A percentile compares a stretch with the other conserved stretches of the same genome.
Conservation (phyloP, 2,888 invertebrate genomes). For the Acronicta alni region DNA sequence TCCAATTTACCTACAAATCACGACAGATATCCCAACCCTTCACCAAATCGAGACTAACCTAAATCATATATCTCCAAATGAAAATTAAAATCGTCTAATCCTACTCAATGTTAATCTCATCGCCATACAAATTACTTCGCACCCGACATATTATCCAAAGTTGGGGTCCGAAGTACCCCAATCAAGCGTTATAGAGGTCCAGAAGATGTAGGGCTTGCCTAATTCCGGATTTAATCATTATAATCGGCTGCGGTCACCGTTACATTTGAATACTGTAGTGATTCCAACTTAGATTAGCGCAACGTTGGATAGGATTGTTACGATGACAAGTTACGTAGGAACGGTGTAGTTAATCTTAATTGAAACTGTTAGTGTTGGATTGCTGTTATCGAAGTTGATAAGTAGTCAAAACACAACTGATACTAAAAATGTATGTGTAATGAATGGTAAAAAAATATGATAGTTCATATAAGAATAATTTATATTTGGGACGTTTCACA, state of each 20-base stretch:
- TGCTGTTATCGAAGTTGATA: conserved; percentile 2
- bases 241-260: conserved; percentile 62
- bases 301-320: conserved; percentile 35
- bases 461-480: no score
- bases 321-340: conserved; percentile 25
- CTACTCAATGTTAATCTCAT: conserved; percentile 60
- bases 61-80: conserved; percentile 49
- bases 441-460: no score
- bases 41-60: conserved; percentile 24
- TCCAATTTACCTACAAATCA: conserved; percentile 41
- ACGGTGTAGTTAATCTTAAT: conserved; percentile 11
- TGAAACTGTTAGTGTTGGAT: not conserved
- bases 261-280: conserved; percentile 56
- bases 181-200: conserved; percentile 63
- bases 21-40: conserved; percentile 29
- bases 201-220: conserved; percentile 54
- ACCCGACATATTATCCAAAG: conserved; percentile 52
- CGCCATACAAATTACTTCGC: conserved; percentile 60
- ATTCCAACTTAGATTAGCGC: conserved; percentile 55
- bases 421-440: no score
- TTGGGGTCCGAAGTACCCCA: conserved; percentile 59
- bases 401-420: no score
- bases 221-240: conserved; percentile 71
- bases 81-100: conserved; percentile 58
- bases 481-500: no score